Evolutionary conservation across 64 coral and sea anemone genomes (phyloP).

Genomic region (Montipora sp.): DNA sequence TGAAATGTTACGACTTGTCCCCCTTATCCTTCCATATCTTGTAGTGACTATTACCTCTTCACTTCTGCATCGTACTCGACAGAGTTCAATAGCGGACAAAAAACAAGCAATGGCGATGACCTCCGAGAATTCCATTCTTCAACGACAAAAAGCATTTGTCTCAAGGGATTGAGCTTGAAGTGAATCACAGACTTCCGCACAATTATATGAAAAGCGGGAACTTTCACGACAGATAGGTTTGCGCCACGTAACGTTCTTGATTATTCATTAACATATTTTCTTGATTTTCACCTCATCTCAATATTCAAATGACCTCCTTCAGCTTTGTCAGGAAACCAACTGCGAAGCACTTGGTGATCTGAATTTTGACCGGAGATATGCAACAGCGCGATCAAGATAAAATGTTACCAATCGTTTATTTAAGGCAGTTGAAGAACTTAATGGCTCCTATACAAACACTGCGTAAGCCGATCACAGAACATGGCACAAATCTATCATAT

Average conservation of each 20-base stretch:
- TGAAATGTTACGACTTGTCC: slow-evolving; percentile 15
- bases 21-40: slow-evolving; percentile 42
- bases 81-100: background rate
- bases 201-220: background rate
- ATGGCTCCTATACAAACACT: slow-evolving; percentile 15
- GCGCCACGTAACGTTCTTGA: background rate
- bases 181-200: background rate
- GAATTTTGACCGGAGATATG: background rate
- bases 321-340: background rate
- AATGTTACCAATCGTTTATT: slow-evolving; percentile 26
- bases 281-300: background rate
- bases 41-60: slow-evolving; percentile 40
- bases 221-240: no score
- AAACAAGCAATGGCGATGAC: background rate
- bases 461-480: background rate
- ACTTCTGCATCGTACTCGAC: background rate
- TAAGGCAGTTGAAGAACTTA: slow-evolving; percentile 44
- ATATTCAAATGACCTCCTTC: background rate
- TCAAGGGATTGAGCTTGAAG: background rate
- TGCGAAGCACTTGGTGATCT: background rate
- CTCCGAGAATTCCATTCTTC: slow-evolving; percentile 21
- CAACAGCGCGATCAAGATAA: background rate
- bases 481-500: background rate
- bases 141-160: background rate
- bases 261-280: background rate